Conservation (phyloP, 1,140 invertebrate genomes). For the Paralvinella palmiformis region DNA sequence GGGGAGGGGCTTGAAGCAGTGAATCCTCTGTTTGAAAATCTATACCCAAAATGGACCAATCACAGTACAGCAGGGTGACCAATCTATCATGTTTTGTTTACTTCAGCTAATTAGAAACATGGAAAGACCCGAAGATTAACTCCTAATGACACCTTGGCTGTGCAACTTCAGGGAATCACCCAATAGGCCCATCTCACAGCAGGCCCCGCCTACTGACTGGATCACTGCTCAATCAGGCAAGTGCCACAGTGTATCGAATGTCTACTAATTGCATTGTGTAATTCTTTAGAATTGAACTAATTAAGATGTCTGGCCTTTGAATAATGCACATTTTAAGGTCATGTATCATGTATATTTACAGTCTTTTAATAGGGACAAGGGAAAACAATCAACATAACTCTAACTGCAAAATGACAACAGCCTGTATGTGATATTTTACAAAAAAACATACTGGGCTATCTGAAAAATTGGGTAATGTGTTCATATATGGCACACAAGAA, state of each 20-base stretch:
- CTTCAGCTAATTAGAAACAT: too few species aligned
- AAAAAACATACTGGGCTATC: background rate
- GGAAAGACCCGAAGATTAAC: too few species aligned
- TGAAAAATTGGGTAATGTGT: background rate
- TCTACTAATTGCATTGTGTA: background rate
- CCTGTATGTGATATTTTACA: background rate
- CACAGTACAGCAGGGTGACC: background rate
- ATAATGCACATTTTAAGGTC: background rate
- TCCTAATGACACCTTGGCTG: too few species aligned
- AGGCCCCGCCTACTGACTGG: too few species aligned
- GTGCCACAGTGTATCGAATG: background rate
- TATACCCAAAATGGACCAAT: background rate
- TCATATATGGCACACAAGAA: background rate
- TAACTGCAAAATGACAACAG: background rate
- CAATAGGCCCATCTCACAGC: too few species aligned
- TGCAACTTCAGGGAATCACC: too few species aligned
- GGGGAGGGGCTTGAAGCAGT: background rate
- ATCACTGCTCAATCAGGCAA: background rate
- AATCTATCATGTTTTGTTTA: background rate
- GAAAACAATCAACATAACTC: background rate
- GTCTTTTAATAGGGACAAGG: background rate
- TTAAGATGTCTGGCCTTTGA: conserved; percentile 1
- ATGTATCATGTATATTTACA: background rate
- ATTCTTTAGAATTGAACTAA: background rate
- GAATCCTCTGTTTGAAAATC: background rate